phyloP scores from a whole-genome alignment of 2,797 vertebrate species.

The Presbytis comata region DNA sequence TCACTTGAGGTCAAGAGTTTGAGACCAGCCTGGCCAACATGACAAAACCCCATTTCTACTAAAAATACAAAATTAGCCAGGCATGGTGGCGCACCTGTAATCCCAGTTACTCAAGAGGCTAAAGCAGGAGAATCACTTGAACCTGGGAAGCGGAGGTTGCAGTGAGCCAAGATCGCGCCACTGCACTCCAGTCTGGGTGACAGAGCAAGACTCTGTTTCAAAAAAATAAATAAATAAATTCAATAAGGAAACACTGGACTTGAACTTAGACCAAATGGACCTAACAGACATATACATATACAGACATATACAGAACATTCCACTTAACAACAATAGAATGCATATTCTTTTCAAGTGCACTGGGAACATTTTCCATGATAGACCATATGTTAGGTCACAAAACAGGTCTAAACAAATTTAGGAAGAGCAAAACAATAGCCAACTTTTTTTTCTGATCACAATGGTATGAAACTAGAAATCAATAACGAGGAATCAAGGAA shows the following conservation, averaged over 20 bases:
- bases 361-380: background rate
- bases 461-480: background rate
- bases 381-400: background rate
- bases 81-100: background rate
- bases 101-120: background rate
- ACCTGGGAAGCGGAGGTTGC: background rate
- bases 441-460: background rate
- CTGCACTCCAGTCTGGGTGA: background rate
- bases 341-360: background rate
- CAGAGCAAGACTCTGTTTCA: background rate
- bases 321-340: no score
- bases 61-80: background rate
- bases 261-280: background rate
- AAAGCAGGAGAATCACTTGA: background rate
- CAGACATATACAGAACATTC: background rate
- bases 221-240: background rate
- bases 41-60: background rate
- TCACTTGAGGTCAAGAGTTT: background rate
- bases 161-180: accelerated
- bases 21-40: background rate
- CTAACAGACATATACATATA: background rate
- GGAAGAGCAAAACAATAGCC: background rate
- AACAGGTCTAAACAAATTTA: background rate
- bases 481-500: background rate
- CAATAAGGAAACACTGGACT: background rate